Evolutionary conservation across 2,797 vertebrate species (phyloP).

Genomic region (Graptemys geographica): DNA sequence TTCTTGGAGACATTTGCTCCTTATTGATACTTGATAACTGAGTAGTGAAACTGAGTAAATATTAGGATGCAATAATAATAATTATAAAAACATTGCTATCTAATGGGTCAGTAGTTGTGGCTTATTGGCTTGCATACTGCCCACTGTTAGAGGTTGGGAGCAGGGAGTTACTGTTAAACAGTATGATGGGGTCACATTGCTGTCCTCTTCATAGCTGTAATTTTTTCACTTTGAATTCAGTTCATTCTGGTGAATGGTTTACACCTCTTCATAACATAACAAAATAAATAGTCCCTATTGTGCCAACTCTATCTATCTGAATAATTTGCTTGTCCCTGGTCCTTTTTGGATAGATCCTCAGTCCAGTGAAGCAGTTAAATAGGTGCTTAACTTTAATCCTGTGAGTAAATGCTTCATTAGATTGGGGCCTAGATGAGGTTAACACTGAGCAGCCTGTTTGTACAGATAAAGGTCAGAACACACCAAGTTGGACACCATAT

Average conservation of each 20-base stretch:
- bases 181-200: neutral
- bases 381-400: neutral
- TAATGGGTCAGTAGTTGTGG: neutral
- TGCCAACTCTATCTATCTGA: neutral
- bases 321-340: neutral
- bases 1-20: neutral
- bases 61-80: neutral
- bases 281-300: neutral
- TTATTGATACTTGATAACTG: neutral
- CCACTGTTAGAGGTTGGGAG: neutral
- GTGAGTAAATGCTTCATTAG: neutral
- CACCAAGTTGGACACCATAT: neutral
- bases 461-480: neutral
- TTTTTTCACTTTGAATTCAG: neutral
- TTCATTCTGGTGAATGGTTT: neutral
- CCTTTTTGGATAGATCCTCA: neutral
- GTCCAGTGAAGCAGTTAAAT: neutral
- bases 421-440: neutral
- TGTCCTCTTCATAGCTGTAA: neutral
- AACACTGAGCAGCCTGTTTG: neutral
- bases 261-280: neutral
- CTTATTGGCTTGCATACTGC: neutral
- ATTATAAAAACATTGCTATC: neutral
- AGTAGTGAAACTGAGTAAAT: neutral
- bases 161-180: neutral